Evolutionary conservation across 2,888 invertebrate genomes (phyloP).

Genomic region (Drosophila neotestacea): DNA sequence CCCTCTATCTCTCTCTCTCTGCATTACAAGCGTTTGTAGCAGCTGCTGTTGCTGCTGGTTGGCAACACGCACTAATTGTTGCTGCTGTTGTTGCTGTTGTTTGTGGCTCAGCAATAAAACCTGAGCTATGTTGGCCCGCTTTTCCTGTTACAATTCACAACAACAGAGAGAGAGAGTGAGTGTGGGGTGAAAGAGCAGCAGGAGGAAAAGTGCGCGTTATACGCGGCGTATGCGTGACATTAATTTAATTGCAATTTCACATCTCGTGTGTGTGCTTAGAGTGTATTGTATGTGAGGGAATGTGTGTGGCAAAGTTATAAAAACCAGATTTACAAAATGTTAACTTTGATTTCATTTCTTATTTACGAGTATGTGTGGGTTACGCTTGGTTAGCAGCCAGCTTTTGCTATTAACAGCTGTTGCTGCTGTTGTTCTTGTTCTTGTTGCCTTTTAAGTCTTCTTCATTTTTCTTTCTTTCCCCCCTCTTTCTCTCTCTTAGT

Average conservation of each 20-base stretch:
- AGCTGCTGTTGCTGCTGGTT: conserved; percentile 64
- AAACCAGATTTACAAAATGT: conserved; percentile 81
- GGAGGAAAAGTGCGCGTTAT: conserved; percentile 38
- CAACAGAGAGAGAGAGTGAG: not conserved
- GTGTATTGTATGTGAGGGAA: conserved; percentile 1
- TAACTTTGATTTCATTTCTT: conserved; percentile 81
- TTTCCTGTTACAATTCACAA: conserved; percentile 58
- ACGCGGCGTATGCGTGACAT: conserved; percentile 80
- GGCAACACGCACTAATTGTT: conserved; percentile 80
- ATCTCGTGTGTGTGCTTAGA: conserved; percentile 39
- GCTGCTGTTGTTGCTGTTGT: conserved; percentile 62
- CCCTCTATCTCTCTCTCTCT: not conserved
- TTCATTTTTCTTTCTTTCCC: not conserved
- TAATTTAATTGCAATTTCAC: conserved; percentile 81
- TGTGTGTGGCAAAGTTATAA: conserved; percentile 62
- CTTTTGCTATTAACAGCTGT: conserved; percentile 59
- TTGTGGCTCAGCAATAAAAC: conserved; percentile 75
- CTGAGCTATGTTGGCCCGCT: conserved; percentile 68
- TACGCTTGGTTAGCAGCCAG: conserved; percentile 51
- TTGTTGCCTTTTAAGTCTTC: conserved; percentile 5
- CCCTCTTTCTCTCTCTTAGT: not conserved
- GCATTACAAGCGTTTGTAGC: conserved; percentile 53
- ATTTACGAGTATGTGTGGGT: conserved; percentile 71
- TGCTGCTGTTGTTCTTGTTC: conserved; percentile 22
- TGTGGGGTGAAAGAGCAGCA: too few species aligned